Base-by-base conservation (phyloP, 2,888 invertebrate species). In the Acrobeloides nanus region DNA sequence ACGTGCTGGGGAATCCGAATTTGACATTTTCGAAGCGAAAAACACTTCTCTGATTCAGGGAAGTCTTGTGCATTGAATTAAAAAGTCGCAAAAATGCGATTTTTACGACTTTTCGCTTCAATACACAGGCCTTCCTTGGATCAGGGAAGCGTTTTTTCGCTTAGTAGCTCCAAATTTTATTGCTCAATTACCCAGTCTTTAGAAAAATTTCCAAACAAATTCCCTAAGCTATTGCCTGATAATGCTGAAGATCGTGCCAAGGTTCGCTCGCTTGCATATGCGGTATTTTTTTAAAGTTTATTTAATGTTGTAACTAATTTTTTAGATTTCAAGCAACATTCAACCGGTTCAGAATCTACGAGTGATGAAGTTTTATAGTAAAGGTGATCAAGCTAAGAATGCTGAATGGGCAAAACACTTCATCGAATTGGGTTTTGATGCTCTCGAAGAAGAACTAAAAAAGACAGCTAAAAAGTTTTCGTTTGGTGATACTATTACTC, bases 401-500 rank as follows among this genome's bases (percentile, higher is more conserved):
- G 35, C 38, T 15, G 53, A 47, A 25, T 64, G 60, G 51, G 51
- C 60, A n/a, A 23, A 32, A 5, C 47, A 57, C 26, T 64, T 46
- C 48, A 61, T 60, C 25, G 27, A 31, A 7, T 35, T 20, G 10
- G 61, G 53, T 8, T 56, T 60, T 24, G 35, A 42, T 4, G 43
- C 24, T 15, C 38, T 58, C 17, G 58, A 59, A 35, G 39, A 41
- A 39, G 46, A 29, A 32, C 46, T 62, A 26, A 26, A 38, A 10
- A 44, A 48, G 38, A 44, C 45, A 8, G 46, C 46, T 10, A 59
- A 56, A 17, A 59, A 52, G 38, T 60, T 45, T 32, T 23, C 55
- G 18, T 86, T 90, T 4, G 93, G 93, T 0, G 89, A 95, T 76
- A 84, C 86, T 63, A 84, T 95, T 51, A 87, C 90, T 0, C 77